These are phyloP conservation scores for Saccostrea cuccullata DNA, from an alignment of 1,140 invertebrate species.

Conservation along the genomic window DNA sequence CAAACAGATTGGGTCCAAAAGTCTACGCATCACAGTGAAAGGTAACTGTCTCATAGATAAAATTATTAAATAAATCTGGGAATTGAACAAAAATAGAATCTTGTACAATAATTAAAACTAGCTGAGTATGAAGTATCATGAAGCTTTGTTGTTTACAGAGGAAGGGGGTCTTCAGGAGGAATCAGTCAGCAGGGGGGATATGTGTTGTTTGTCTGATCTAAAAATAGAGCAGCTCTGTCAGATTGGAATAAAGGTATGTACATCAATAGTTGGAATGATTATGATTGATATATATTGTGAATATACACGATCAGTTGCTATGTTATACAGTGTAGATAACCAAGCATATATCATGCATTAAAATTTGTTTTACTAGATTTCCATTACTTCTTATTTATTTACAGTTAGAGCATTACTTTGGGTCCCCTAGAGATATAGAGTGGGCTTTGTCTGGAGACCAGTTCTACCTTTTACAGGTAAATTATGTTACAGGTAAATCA, in stretches of 20 bases:
- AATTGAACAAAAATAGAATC: too few relatives aligned
- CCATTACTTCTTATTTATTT: constrained; percentile 62
- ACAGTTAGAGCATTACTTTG: constrained; percentile 83
- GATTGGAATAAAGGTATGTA: constrained; percentile 65
- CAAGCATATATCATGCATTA: too few relatives aligned
- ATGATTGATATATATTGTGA: too few relatives aligned
- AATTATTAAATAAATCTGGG: too few relatives aligned
- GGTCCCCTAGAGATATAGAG: constrained; percentile 86
- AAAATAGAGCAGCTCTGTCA: constrained; percentile 66
- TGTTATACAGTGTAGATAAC: too few relatives aligned
- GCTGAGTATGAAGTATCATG: neutral
- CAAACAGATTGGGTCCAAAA: constrained; percentile 82
- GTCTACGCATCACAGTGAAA: constrained; percentile 79
- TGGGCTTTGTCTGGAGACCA: constrained; percentile 77
- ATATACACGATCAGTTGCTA: too few relatives aligned
- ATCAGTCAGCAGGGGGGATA: constrained; percentile 39
- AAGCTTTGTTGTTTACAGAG: constrained; percentile 46
- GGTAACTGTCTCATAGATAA: neutral
- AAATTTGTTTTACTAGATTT: neutral
- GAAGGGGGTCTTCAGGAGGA: constrained; percentile 68
- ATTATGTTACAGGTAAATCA: neutral
- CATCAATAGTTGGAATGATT: neutral
- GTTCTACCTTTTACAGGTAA: constrained; percentile 76
- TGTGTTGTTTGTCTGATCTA: constrained; percentile 80
- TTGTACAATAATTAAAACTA: neutral